Evolutionary conservation across 2,888 invertebrate genomes (phyloP), one percentile per base, ranked within the genome.

Genomic region (Lasioglossum morio): DNA sequence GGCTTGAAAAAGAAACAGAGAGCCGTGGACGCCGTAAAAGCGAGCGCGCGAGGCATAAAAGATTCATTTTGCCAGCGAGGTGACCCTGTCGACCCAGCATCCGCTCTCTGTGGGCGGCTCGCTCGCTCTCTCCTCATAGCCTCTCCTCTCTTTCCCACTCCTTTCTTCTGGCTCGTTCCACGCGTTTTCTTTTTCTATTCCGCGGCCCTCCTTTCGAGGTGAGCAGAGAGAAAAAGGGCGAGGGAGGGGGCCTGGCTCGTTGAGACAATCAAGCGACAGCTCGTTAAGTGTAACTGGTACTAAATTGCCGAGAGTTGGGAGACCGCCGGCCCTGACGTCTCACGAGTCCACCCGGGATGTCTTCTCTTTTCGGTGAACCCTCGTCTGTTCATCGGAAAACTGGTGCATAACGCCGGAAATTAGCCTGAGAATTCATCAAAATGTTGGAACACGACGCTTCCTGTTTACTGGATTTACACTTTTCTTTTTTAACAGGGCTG

Each of bases 231-330:
- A 81, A 78, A 82, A 79, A 81, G 75, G 80, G 80, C 72, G 88
- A 81, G 85, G 84, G 88, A 84, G 75, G 88, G 82, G 81, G 77
- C 76, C 72, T 82, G 80, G 72, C 89, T 91, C 86, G 88, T 92
- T 90, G 87, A 90, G 92, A 86, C 92, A 90, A 91, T 92, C 87
- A 88, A 91, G 88, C 88, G 69, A 72, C 88, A 86, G 72, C 82
- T 90, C 87, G 90, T 92, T 91, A 90, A 89, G 74, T 87, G 90
- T 89, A 91, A 92, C 88, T 91, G 87, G 85, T 81, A 89, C 86
- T 91, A 91, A 92, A 92, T 90, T 91, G 91, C 90, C 90, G 92
- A 92, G 92, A 92, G 91, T 92, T 92, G 89, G 89, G 88, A 87
- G 90, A 91, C 72, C 69, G 43, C 34, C 48, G 63, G 19, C 16